These are phyloP conservation scores for Drosophila tani DNA, from an alignment of 1,140 invertebrate species.

Conservation along the genomic window DNA sequence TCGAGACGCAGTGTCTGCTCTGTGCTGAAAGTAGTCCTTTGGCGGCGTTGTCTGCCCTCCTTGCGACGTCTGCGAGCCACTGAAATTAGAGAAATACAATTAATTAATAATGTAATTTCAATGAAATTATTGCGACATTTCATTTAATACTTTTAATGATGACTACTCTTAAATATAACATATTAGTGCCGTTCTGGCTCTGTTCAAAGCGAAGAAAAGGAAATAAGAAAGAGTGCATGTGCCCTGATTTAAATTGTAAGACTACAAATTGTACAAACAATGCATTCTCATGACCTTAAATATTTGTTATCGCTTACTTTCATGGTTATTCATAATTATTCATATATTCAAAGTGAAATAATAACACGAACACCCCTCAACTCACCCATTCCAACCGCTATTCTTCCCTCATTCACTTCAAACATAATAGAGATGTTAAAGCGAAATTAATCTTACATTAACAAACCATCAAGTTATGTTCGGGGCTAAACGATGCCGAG, in stretches of 20 bases:
- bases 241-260: neutral
- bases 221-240: too few relatives aligned
- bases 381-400: neutral
- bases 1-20: slow-evolving; percentile 96
- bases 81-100: slow-evolving; percentile 75
- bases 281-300: neutral
- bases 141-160: too few relatives aligned
- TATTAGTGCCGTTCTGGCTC: too few relatives aligned
- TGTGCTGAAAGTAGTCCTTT: slow-evolving; percentile 97
- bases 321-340: slow-evolving; percentile 5
- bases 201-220: too few relatives aligned
- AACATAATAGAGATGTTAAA: slow-evolving; percentile 70
- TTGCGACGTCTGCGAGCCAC: slow-evolving; percentile 94
- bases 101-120: neutral
- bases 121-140: too few relatives aligned
- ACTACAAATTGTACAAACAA: neutral
- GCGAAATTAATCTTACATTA: slow-evolving; percentile 82
- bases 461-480: slow-evolving; percentile 56
- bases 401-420: slow-evolving; percentile 1
- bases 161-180: too few relatives aligned
- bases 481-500: slow-evolving; percentile 22
- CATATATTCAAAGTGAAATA: slow-evolving; percentile 14
- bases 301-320: neutral
- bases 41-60: slow-evolving; percentile 93
- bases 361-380: slow-evolving; percentile 6